These are phyloP conservation scores for Clytia hemisphaerica DNA, from an alignment of 30 jellyfish, hydroid and myxozoan species.

Conservation along the genomic window DNA sequence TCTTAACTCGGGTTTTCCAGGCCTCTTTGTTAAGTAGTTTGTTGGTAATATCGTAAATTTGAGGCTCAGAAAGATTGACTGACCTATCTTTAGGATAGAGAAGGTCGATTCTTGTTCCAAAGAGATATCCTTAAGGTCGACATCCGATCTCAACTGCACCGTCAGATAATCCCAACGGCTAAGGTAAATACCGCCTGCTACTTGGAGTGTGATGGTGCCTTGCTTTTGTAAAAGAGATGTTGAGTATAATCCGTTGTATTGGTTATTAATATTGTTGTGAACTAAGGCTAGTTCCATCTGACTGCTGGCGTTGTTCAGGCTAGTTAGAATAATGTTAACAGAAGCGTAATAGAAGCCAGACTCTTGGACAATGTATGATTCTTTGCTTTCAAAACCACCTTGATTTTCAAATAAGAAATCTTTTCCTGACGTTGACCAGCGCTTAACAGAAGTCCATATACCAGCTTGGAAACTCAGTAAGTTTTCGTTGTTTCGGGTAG, in stretches of 20 bases:
- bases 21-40: too few species aligned
- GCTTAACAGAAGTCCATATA: slow-evolving; percentile 19
- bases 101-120: slow-evolving; percentile 65
- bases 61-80: too few species aligned
- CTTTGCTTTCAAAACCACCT: slow-evolving; percentile 39
- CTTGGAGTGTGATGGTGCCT: slow-evolving; percentile 27
- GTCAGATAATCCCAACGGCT: slow-evolving; percentile 56
- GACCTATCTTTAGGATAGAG: slow-evolving; percentile 65
- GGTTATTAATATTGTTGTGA: slow-evolving; percentile 18
- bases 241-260: slow-evolving; percentile 39
- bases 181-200: slow-evolving; percentile 52
- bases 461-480: slow-evolving; percentile 1
- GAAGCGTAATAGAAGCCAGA: slow-evolving; percentile 64
- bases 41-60: too few species aligned
- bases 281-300: slow-evolving; percentile 41
- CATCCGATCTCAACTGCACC: slow-evolving; percentile 23
- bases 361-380: slow-evolving; percentile 43
- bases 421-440: slow-evolving; percentile 76
- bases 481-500: slow-evolving; percentile 29
- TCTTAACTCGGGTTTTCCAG: too few species aligned
- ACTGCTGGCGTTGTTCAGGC: slow-evolving; percentile 27
- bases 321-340: slow-evolving; percentile 41
- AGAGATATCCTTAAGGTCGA: slow-evolving; percentile 13
- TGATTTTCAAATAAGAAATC: slow-evolving; percentile 71
- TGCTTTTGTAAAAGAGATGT: background rate